Evolutionary conservation across 2,797 vertebrate species (phyloP).

Genomic region (Mormyrops boulengeri): DNA sequence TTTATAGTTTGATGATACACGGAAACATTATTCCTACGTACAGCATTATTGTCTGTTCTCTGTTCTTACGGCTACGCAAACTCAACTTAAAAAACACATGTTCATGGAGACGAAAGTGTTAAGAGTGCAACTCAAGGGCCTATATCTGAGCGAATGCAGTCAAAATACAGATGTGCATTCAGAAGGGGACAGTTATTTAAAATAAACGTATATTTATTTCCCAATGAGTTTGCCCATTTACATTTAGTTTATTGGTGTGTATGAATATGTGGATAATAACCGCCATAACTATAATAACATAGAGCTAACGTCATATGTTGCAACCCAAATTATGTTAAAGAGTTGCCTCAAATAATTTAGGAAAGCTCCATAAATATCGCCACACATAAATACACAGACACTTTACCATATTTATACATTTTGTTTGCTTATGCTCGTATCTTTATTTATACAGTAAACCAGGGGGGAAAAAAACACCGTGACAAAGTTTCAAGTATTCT

Average conservation of each 20-base stretch:
- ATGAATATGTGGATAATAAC: neutral
- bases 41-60: neutral
- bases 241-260: neutral
- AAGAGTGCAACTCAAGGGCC: conserved; percentile 56
- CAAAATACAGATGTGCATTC: conserved; percentile 64
- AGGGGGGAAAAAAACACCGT: neutral
- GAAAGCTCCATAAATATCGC: neutral
- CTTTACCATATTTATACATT: neutral
- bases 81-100: conserved; percentile 4
- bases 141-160: conserved; percentile 64
- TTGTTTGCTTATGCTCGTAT: neutral
- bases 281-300: neutral
- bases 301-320: neutral
- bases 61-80: neutral
- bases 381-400: neutral
- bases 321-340: neutral
- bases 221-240: neutral
- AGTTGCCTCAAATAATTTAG: neutral
- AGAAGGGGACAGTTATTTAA: neutral
- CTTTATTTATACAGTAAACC: neutral
- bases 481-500: neutral
- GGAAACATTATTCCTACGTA: neutral
- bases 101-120: neutral
- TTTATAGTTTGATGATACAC: neutral
- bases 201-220: conserved; percentile 39